Evolutionary conservation across 1,140 invertebrate species (phyloP), one percentile per base, ranked within the genome.

Genomic region (Euura lappo): DNA sequence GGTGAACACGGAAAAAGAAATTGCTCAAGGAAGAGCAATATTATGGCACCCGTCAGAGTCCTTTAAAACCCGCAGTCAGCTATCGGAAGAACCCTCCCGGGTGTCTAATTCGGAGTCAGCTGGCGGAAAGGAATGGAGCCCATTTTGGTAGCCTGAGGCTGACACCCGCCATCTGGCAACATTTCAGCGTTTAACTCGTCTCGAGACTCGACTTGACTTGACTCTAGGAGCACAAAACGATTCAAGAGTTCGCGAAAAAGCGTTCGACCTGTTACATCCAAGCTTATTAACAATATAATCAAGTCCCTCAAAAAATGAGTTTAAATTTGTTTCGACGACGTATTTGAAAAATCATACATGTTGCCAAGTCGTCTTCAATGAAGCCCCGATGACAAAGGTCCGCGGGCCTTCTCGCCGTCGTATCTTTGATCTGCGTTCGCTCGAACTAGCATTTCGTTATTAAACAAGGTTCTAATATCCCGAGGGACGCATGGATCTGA

Each of bases 81-180:
- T 75, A 79, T 78, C 75, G 69, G 51, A 68, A 68, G 66, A 68
- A 10, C 73, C 77, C 73, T 78, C 78, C 72, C 73, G 77, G 77
- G 44, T 69, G 76, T 74, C 76, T 80, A 80, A 80, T 78, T 78
- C 79, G 75, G 67, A 80, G 78, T 80, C 79, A 80, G 79, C 79
- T 78, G 77, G 72, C 68, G 72, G 74, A 78, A 80, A 80, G 77
- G 75, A 80, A 80, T 79, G 74, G 73, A 76, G 71, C 77, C 77
- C 66, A 73, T 70, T 70, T 70, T 45, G 69, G 69, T 70, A 46
- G 69, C 45, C 45, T 65, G 68, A 66, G 71, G 70, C 65, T 76
- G 79, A 79, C 79, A 80, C 47, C 74, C 79, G 65, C 71, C 79
- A 80, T 75, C 79, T 80, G 79, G 76, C 79, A 78, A 80, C 79